Evolutionary conservation across 2,113 vertebrate species (phyloP).

Genomic region (Polypterus bichir): DNA sequence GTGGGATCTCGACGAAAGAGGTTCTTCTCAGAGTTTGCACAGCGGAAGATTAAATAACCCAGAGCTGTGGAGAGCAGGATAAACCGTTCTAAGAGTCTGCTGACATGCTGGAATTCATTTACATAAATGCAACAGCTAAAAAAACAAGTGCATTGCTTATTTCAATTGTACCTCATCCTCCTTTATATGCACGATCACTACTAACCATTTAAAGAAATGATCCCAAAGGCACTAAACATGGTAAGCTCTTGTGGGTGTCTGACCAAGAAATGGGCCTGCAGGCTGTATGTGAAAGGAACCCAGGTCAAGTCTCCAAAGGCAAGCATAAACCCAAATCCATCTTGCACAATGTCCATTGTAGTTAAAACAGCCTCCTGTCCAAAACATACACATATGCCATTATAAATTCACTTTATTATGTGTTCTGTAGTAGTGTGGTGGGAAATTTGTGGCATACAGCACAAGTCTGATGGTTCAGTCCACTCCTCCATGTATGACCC

Average conservation of each 20-base stretch:
- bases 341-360: constrained; percentile 79
- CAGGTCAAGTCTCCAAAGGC: constrained; percentile 74
- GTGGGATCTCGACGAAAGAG: constrained; percentile 70
- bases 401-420: background rate
- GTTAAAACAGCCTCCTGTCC: constrained; percentile 68
- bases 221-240: constrained; percentile 32
- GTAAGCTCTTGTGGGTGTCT: constrained; percentile 58
- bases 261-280: constrained; percentile 72
- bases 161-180: no score
- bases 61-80: constrained; percentile 33
- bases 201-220: constrained; percentile 64
- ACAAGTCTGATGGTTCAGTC: no score
- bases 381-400: no score
- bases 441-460: no score
- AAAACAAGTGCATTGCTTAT: no score
- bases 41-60: constrained; percentile 75
- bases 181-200: background rate
- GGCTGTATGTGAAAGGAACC: constrained; percentile 77
- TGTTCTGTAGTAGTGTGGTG: background rate
- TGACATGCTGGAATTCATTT: background rate
- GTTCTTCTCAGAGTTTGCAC: constrained; percentile 83
- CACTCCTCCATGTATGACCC: no score
- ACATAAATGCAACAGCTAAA: no score
- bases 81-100: background rate
- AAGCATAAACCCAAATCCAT: constrained; percentile 85